These are phyloP conservation scores for Drosophila maculinotata DNA, from an alignment of 2,888 invertebrate species.

Conservation along the genomic window DNA sequence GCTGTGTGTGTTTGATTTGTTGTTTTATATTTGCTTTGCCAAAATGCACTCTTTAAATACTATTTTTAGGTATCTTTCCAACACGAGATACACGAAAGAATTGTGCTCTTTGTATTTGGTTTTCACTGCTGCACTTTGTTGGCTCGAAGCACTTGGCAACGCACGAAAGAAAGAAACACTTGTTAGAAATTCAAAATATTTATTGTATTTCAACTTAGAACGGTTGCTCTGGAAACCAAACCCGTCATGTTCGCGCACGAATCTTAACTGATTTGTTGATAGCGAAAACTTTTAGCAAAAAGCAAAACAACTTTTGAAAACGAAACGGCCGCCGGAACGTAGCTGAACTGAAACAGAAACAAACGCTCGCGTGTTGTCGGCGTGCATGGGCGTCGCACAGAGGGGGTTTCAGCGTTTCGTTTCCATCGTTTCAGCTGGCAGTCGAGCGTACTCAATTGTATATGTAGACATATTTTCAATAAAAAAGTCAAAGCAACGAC, in stretches of 20 bases:
- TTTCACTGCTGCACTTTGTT: conserved; percentile 44
- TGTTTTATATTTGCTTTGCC: conserved; percentile 23
- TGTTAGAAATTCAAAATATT: conserved; percentile 62
- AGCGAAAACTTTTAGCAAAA: conserved; percentile 64
- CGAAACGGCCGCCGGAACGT: conserved; percentile 44
- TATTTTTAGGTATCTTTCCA: conserved; percentile 19
- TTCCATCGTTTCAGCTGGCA: conserved; percentile 16
- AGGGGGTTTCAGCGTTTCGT: conserved; percentile 4
- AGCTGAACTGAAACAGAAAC: conserved; percentile 50
- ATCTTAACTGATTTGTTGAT: conserved; percentile 76
- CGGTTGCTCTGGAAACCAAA: conserved; percentile 63
- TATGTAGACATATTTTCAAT: background rate
- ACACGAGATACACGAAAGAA: conserved; percentile 12
- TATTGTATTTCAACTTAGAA: conserved; percentile 38
- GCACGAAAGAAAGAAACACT: conserved; percentile 41
- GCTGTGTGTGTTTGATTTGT: background rate
- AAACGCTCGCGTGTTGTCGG: conserved; percentile 12
- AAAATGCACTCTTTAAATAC: conserved; percentile 41
- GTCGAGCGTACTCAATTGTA: background rate
- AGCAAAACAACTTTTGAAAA: conserved; percentile 41
- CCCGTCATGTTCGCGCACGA: conserved; percentile 76
- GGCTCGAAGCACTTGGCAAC: conserved; percentile 61
- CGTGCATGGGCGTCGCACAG: conserved; percentile 14
- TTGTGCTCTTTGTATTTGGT: conserved; percentile 22
- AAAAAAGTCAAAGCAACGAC: conserved; percentile 19